Evolutionary conservation across 2,113 vertebrate genomes (phyloP).

Genomic region (Phodopus roborovskii): DNA sequence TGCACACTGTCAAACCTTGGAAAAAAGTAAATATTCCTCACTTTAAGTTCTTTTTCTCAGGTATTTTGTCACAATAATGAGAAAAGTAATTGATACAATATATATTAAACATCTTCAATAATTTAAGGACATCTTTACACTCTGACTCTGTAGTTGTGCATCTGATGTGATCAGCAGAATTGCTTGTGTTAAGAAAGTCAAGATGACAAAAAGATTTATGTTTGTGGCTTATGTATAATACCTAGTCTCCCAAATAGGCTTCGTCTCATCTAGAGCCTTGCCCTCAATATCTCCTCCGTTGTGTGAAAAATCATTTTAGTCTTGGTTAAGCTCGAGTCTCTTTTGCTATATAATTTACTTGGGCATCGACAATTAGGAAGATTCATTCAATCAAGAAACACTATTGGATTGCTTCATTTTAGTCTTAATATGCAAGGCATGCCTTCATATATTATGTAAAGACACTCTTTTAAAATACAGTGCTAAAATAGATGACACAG

Average conservation of each 20-base stretch:
- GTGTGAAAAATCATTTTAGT: slow-evolving; percentile 32
- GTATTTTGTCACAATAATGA: not conserved
- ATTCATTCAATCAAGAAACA: slow-evolving; percentile 58
- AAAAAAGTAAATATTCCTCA: not conserved
- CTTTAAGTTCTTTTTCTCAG: not conserved
- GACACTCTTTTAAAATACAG: slow-evolving; percentile 42
- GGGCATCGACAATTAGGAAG: slow-evolving; percentile 45
- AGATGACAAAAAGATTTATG: slow-evolving; percentile 34
- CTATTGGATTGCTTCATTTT: slow-evolving; percentile 13
- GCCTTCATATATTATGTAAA: slow-evolving; percentile 57
- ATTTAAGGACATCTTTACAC: not conserved
- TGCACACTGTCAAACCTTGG: not conserved
- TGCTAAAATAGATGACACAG: slow-evolving; percentile 67
- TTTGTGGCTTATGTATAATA: not conserved
- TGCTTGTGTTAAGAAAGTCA: not conserved
- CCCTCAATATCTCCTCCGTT: not conserved
- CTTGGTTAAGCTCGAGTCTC: not conserved
- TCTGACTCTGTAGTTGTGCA: not conserved
- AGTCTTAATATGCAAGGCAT: slow-evolving; percentile 41
- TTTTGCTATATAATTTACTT: slow-evolving; percentile 48
- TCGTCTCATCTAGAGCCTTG: not conserved
- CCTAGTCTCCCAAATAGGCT: slow-evolving; percentile 13
- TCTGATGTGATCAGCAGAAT: not conserved
- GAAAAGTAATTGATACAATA: not conserved
- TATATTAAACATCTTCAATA: not conserved